Evolutionary conservation across 2,113 vertebrate genomes (phyloP), one percentile per base, ranked within the genome.

Genomic region (Sturnira hondurensis): DNA sequence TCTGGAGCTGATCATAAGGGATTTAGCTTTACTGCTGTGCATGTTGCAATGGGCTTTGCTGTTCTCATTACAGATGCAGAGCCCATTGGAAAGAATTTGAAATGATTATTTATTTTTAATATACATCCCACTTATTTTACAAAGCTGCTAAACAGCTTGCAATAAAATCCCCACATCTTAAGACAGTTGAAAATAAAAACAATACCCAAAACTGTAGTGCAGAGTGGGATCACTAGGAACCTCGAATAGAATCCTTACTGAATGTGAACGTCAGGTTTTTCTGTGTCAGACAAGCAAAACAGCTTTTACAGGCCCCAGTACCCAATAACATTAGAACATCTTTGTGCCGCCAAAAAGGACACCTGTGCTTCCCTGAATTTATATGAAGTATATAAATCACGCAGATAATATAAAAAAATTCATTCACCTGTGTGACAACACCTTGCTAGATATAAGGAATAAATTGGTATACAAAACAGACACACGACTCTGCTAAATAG

Each of bases 91-190:
- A 76, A 86, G 33, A 82, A 86, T 41, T 19, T 56, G 52, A 33
- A 73, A 93, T 65, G 82, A 65, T 82, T 87, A 86, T 78, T 70
- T 91, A 41, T 50, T 92, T 97, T 89, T 70, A 91, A 88, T 47
- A 74, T 81, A 56, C 22, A 77, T 5, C 6, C 3, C 26, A 73
- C 15, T 93, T 73, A 83, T 89, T n/a, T 77, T 33, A 84, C 10
- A 78, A 91, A 71, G 43, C 12, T 93, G 9, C 65, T 70, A 78
- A 76, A 80, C 14, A 47, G 22, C 26, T 56, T 92, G 4, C 43
- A 84, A 13, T 74, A 93, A 95, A 74, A 84, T 87, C 19, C 14
- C 33, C 92, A 89, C 13, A 73, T 70, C 78, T n/a, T 43, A 93
- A 70, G 24, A 83, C 2, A 52, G 54, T n/a, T 65, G 65, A 91